phyloP scores from a whole-genome alignment of 2,113 vertebrate genomes.

The Bos javanicus region DNA sequence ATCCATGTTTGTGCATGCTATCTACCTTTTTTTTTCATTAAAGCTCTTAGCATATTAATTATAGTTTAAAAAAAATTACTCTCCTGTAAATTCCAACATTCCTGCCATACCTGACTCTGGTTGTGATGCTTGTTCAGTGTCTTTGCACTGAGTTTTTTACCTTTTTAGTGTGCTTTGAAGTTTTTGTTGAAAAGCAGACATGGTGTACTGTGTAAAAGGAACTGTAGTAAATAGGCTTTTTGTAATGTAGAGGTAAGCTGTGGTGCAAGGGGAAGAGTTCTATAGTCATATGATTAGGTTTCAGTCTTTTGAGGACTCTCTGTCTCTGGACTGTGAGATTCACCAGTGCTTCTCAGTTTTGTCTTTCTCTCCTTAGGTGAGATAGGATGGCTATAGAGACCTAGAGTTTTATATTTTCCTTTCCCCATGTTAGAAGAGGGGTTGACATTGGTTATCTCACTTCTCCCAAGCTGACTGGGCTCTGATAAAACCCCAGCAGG shows the following conservation, averaged over 20 bases:
- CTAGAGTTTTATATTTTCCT: not conserved
- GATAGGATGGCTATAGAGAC: not conserved
- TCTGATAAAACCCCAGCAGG: not conserved
- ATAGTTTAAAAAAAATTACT: not conserved
- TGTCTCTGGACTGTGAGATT: not conserved
- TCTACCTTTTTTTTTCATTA: not conserved
- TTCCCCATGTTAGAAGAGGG: not conserved
- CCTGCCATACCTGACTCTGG: not conserved
- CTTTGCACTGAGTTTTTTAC: not conserved
- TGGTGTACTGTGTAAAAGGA: not conserved
- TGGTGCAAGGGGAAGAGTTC: not conserved
- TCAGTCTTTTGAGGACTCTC: not conserved
- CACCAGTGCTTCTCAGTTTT: not conserved
- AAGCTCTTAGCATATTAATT: not conserved
- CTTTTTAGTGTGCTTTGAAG: not conserved
- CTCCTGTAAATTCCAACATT: not conserved
- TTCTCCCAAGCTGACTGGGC: not conserved
- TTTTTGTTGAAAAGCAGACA: not conserved
- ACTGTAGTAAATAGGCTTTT: not conserved
- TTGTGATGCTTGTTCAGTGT: not conserved
- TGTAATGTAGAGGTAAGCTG: not conserved
- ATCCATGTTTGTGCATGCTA: not conserved
- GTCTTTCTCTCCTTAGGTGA: not conserved
- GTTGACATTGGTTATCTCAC: not conserved
- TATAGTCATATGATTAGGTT: not conserved